These are phyloP conservation scores for Thalassophryne amazonica DNA, from an alignment of 2,797 vertebrate genomes.

Conservation along the genomic window DNA sequence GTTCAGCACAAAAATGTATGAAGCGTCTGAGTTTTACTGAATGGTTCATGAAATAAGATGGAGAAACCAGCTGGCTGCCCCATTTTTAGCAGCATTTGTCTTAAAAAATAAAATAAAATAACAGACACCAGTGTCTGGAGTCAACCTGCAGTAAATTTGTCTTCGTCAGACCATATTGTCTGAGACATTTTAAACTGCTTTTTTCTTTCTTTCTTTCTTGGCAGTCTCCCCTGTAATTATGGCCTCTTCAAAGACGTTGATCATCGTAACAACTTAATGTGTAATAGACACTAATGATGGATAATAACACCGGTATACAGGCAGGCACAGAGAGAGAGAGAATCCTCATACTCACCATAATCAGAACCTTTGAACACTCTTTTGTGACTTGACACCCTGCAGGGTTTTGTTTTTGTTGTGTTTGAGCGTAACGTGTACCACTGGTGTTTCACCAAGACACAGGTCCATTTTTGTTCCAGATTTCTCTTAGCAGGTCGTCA, in stretches of 20 bases:
- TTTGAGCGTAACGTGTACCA: slow-evolving; percentile 21
- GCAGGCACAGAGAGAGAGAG: slow-evolving; percentile 9
- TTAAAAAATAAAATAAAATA: background rate
- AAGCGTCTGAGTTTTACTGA: background rate
- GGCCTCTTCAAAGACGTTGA: slow-evolving; percentile 57
- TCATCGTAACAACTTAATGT: slow-evolving; percentile 52
- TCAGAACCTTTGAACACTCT: slow-evolving; percentile 17
- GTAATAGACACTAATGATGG: slow-evolving; percentile 61
- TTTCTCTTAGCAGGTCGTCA: slow-evolving; percentile 11
- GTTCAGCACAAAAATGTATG: slow-evolving; percentile 10
- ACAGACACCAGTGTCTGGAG: slow-evolving; percentile 26
- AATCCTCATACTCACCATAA: slow-evolving; percentile 19
- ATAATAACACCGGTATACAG: slow-evolving; percentile 53
- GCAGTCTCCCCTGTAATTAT: slow-evolving; percentile 61
- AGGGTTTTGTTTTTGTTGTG: slow-evolving; percentile 29
- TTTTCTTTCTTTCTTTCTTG: slow-evolving; percentile 36
- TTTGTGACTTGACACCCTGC: slow-evolving; percentile 28
- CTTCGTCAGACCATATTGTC: slow-evolving; percentile 61
- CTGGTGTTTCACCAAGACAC: slow-evolving; percentile 20
- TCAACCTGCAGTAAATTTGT: slow-evolving; percentile 58
- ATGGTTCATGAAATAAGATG: background rate
- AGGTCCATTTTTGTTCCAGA: slow-evolving; percentile 5
- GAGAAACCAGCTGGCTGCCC: background rate
- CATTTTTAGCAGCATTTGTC: slow-evolving; percentile 2
- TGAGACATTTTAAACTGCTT: slow-evolving; percentile 51